phyloP scores from a whole-genome alignment of 2,797 vertebrate species.

The Scarus forsteni region DNA sequence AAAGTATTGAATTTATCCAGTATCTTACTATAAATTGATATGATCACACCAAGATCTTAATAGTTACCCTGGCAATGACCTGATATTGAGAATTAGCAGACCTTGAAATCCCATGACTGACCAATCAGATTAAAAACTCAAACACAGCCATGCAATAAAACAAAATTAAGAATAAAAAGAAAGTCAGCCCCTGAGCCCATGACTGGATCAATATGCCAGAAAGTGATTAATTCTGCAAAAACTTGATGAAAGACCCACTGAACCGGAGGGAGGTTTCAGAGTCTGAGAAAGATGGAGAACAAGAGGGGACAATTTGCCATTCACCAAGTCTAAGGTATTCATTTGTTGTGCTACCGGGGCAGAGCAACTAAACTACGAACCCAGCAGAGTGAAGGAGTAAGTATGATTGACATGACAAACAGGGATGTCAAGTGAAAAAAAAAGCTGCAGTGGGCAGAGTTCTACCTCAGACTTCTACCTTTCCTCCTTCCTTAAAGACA shows the following conservation, averaged over 20 bases:
- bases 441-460: background rate
- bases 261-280: constrained; percentile 14
- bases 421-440: constrained; percentile 15
- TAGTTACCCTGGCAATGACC: no score
- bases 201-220: constrained; percentile 34
- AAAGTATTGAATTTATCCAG: no score
- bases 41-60: background rate
- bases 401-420: constrained; percentile 16
- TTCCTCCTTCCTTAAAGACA: background rate
- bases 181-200: constrained; percentile 9
- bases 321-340: constrained; percentile 30
- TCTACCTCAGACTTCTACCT: constrained; percentile 1
- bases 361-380: constrained; percentile 10
- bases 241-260: constrained; percentile 17
- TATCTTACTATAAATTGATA: background rate
- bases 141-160: background rate
- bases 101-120: background rate
- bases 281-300: constrained; percentile 20
- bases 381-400: background rate
- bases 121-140: background rate
- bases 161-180: constrained; percentile 27
- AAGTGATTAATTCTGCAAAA: constrained; percentile 41
- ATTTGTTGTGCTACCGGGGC: background rate
- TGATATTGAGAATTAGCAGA: background rate
- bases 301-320: constrained; percentile 40